Percentiles rank a stretch among this genome's conserved stretches.
Evolutionary conservation across 2,113 vertebrate genomes (phyloP).

Genomic region (Rhinichthys klamathensis): DNA sequence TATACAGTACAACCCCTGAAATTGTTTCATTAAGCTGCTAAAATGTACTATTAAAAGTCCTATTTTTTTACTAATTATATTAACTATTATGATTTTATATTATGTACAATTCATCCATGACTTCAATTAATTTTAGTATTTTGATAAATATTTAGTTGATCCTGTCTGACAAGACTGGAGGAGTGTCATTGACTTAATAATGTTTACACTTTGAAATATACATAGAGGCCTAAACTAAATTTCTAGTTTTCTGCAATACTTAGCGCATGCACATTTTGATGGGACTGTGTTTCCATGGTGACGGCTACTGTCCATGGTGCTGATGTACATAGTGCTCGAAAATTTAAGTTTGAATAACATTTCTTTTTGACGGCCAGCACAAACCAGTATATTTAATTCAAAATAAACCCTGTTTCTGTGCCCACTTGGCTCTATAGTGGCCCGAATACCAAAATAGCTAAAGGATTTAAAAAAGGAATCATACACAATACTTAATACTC

Average conservation of each 20-base stretch:
- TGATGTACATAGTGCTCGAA: conserved; percentile 38
- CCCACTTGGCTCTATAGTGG: neutral
- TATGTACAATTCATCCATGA: neutral
- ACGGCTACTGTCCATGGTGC: conserved; percentile 61
- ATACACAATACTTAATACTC: neutral
- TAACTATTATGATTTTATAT: neutral
- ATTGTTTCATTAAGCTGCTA: neutral
- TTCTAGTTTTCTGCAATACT: neutral
- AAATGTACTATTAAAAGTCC: neutral
- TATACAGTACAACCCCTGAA: neutral
- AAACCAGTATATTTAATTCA: neutral
- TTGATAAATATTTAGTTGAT: neutral
- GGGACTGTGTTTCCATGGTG: conserved; percentile 6
- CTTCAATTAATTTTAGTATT: neutral
- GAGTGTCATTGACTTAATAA: neutral
- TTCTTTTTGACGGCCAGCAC: neutral
- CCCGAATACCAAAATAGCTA: neutral
- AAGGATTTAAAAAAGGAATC: neutral
- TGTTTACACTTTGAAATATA: neutral
- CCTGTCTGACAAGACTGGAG: neutral
- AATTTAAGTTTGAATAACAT: neutral
- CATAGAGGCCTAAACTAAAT: neutral
- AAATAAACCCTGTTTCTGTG: neutral
- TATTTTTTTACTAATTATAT: no score
- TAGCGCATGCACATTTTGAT: neutral